Evolutionary conservation across 2,797 vertebrate genomes (phyloP).

Genomic region (Parambassis ranga): DNA sequence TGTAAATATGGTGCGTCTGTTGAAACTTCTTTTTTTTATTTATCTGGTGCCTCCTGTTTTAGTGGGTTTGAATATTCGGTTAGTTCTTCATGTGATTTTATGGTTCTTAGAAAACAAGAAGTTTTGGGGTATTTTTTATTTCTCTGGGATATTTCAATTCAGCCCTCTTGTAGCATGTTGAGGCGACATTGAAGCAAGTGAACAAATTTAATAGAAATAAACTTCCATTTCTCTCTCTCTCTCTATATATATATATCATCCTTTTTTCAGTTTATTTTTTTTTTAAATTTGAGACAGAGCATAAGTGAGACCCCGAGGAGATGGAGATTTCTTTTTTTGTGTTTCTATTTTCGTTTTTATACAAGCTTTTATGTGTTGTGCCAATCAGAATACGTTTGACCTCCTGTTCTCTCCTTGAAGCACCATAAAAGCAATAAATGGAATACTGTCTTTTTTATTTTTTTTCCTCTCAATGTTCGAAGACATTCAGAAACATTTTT

Average conservation of each 20-base stretch:
- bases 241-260: slow-evolving; percentile 80
- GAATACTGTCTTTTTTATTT: slow-evolving; percentile 91
- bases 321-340: slow-evolving; percentile 83
- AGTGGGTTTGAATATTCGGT: slow-evolving; percentile 98
- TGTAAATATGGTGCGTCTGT: slow-evolving; percentile 99
- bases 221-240: slow-evolving; percentile 88
- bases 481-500: slow-evolving; percentile 84
- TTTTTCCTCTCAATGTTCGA: slow-evolving; percentile 78
- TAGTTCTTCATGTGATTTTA: slow-evolving; percentile 99
- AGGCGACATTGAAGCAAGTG: slow-evolving; percentile 93
- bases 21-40: slow-evolving; percentile 94
- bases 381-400: slow-evolving; percentile 88
- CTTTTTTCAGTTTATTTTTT: slow-evolving; percentile 85
- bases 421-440: slow-evolving; percentile 97
- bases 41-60: slow-evolving; percentile 99
- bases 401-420: slow-evolving; percentile 87
- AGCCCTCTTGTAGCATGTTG: slow-evolving; percentile 99
- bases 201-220: slow-evolving; percentile 91
- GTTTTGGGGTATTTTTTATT: slow-evolving; percentile 84
- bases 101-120: slow-evolving; percentile 96
- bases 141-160: slow-evolving; percentile 93
- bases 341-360: slow-evolving; percentile 86
- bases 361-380: slow-evolving; percentile 88
- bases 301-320: slow-evolving; percentile 83
- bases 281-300: slow-evolving; percentile 74